Conservation (phyloP, 2,113 vertebrate species). For the rat (Rattus norvegicus) region GRCr8 NC_086032.1:42236501-42237000, state of each 20-base stretch:
- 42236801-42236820: not conserved
- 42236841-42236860: not conserved
- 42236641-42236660: not conserved
- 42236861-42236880: not conserved
- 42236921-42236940: no score
- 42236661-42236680: no score
- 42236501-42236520: conserved; percentile 1
- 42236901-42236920: not conserved
- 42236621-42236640: not conserved
- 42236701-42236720: not conserved
- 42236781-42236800: not conserved
- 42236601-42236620: not conserved
- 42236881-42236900: not conserved
- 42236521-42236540: not conserved
- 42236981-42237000: no score
- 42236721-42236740: not conserved
- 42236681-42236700: not conserved
- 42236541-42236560: not conserved
- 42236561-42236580: not conserved
- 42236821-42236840: not conserved
- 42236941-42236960: no score
- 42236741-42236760: not conserved
- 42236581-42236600: rapidly evolving
- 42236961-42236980: not conserved
- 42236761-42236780: not conserved